phyloP scores from a whole-genome alignment of 2,888 invertebrate genomes.

The Lepidochitona cinerea region DNA sequence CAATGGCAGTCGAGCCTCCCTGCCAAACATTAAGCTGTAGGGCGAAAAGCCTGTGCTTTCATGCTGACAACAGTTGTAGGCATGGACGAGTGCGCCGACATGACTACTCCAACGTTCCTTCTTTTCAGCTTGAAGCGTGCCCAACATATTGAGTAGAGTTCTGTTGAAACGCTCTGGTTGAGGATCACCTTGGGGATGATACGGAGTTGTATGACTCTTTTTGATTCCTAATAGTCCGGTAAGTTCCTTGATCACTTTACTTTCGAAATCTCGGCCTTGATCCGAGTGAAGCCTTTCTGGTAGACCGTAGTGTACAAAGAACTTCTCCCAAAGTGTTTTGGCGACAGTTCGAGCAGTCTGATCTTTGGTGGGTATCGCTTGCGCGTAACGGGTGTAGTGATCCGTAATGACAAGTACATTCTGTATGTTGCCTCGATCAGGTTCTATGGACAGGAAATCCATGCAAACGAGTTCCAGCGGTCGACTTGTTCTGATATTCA shows the following conservation, averaged over 20 bases:
- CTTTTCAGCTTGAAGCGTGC: constrained; percentile 18
- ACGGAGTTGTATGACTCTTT: constrained; percentile 26
- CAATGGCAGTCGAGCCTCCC: constrained; percentile 13
- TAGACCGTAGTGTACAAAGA: constrained; percentile 27
- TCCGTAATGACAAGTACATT: constrained; percentile 31
- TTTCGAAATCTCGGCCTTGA: constrained; percentile 28
- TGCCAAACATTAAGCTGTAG: constrained; percentile 24
- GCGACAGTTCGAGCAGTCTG: constrained; percentile 27
- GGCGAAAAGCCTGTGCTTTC: constrained; percentile 25
- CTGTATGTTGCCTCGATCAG: constrained; percentile 17
- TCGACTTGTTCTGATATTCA: neutral
- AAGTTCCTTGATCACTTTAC: constrained; percentile 22
- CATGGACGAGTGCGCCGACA: constrained; percentile 14
- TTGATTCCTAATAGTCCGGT: constrained; percentile 13
- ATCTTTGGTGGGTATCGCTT: constrained; percentile 24
- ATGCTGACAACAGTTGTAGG: constrained; percentile 23
- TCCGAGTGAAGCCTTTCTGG: constrained; percentile 23
- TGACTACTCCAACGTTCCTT: constrained; percentile 19
- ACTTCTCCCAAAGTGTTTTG: constrained; percentile 22
- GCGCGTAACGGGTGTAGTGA: constrained; percentile 26
- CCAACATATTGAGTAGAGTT: constrained; percentile 23
- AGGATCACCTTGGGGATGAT: constrained; percentile 21
- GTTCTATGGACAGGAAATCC: constrained; percentile 18
- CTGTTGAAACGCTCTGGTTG: constrained; percentile 24
- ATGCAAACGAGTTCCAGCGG: neutral